Conservation (phyloP, 2,113 vertebrate species). For the Sebastes fasciatus region DNA sequence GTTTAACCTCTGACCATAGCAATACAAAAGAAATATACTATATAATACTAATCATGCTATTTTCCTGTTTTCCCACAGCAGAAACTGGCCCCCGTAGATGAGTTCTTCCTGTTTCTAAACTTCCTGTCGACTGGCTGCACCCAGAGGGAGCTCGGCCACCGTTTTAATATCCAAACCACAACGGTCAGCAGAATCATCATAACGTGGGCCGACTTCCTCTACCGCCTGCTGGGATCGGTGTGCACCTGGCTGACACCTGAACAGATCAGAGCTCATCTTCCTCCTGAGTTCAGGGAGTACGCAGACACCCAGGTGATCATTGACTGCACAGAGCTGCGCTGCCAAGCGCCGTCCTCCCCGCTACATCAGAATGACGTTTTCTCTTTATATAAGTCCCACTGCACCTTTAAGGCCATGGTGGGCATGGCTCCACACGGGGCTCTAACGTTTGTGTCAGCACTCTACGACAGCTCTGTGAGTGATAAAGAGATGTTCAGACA, state of each 20-base stretch:
- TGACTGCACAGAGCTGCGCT: background rate
- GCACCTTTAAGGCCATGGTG: background rate
- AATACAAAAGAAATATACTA: background rate
- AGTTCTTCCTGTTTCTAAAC: background rate
- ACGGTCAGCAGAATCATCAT: background rate
- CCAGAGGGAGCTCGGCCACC: background rate
- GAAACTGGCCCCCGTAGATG: background rate
- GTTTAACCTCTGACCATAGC: background rate
- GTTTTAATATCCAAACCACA: background rate
- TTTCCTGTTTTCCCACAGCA: background rate
- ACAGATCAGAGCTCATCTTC: background rate
- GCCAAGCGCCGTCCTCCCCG: too few relatives aligned
- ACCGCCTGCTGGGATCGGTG: background rate
- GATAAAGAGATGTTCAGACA: background rate
- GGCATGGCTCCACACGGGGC: background rate
- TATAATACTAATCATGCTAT: background rate
- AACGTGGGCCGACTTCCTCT: background rate
- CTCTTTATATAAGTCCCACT: background rate
- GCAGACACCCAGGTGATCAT: background rate
- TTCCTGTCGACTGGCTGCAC: background rate
- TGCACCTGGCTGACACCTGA: background rate
- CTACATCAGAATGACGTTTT: background rate
- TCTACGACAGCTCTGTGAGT: background rate
- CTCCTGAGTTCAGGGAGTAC: background rate
- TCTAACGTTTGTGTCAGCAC: background rate